A percentile compares a stretch with the other conserved stretches of the same genome.
phyloP scores from a whole-genome alignment of 2,797 vertebrate genomes.

The Hippocampus kuda region DNA sequence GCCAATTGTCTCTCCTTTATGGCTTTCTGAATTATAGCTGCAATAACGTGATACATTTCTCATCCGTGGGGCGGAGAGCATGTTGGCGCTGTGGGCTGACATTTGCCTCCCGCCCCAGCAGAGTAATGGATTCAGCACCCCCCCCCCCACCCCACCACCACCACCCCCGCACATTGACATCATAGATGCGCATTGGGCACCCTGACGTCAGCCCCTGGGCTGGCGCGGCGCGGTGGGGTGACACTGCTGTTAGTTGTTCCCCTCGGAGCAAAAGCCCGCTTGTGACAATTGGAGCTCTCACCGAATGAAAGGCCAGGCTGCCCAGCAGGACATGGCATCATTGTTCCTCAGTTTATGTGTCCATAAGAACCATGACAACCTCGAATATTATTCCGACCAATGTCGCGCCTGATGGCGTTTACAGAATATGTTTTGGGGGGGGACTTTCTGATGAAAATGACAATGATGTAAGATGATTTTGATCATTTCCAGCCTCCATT shows the following conservation, averaged over 20 bases:
- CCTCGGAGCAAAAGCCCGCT: conserved; percentile 18
- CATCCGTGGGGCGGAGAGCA: conserved; percentile 25
- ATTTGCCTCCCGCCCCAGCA: conserved; percentile 40
- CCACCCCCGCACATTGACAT: conserved; percentile 45
- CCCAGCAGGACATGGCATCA: conserved; percentile 43
- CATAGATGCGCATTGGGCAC: conserved; percentile 50
- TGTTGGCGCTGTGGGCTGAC: conserved; percentile 42
- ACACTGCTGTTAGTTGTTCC: conserved; percentile 46
- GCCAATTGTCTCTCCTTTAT: conserved; percentile 46
- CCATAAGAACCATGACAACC: conserved; percentile 18
- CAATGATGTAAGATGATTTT: not conserved
- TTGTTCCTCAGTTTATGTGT: conserved; percentile 45
- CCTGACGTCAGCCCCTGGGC: conserved; percentile 50
- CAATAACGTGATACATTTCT: conserved; percentile 38
- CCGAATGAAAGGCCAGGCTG: conserved; percentile 30
- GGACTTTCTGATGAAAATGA: not conserved
- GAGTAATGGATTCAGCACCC: too few species aligned
- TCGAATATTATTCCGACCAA: conserved; percentile 9
- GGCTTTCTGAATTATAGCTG: conserved; percentile 43
- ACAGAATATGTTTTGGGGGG: not conserved
- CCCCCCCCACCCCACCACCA: conserved; percentile 10
- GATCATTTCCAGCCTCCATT: not conserved
- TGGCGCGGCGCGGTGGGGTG: conserved; percentile 24
- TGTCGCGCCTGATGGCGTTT: conserved; percentile 1
- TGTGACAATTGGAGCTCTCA: conserved; percentile 57